Evolutionary conservation across 1,140 invertebrate genomes (phyloP), one percentile per base, ranked within the genome.

Genomic region (Penaeus chinensis): DNA sequence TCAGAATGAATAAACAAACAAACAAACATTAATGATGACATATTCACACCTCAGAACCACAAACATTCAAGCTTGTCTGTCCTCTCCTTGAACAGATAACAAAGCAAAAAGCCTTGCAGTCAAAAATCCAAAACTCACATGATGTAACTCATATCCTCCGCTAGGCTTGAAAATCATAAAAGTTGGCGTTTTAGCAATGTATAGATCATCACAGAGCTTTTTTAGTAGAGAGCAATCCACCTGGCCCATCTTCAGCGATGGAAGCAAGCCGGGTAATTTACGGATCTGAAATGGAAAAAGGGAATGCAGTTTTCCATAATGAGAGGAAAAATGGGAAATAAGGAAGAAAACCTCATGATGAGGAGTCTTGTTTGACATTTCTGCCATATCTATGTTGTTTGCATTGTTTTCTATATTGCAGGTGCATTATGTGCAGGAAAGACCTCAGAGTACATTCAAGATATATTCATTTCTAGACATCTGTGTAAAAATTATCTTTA

Each of bases 111-210:
- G 32, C 19, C 27, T 11, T 13, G 54, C 54, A 54, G 24, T 0
- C 8, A 22, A 32, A n/a, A 37, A 13, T 62, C 8, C 42, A 32
- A n/a, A 47, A 83, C 89, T 86, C 66, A 90, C 89, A 74, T 90
- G 89, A 65, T 90, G 89, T 65, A 96, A 92, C 92, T 96, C 95
- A 91, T 95, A 95, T 24, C 95, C 95, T 66, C 95, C 95, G 60
- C 94, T 94, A 37, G 93, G 91, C 91, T 96, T 96, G 89, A 96
- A 94, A 22, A 96, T 93, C 54, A 94, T 94, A 93, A 96, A 96
- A 61, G 94, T 92, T 19, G 96, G 96, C 92, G 95, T 95, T 89
- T 95, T 95, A 78, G 92, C 92, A 18, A 95, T 92, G 85, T 93
- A 93, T 20, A 94, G 91, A 60, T 93, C 91, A 13, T 92, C 91